Conservation (phyloP, 2,113 vertebrate species). For the Prionailurus viverrinus region DNA sequence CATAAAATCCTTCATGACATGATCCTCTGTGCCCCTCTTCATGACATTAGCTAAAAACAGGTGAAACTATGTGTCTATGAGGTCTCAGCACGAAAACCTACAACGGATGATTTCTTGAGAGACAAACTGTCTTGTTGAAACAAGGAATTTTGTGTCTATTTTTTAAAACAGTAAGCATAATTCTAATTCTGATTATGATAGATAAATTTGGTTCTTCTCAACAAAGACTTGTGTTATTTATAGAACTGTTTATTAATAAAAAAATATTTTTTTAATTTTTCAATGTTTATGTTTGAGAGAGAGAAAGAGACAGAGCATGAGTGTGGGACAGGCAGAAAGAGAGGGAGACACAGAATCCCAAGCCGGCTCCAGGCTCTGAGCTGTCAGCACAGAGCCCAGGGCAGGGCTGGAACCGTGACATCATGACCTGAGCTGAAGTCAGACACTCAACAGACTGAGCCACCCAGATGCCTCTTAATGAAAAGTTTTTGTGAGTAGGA, state of each 20-base stretch:
- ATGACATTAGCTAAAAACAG: neutral
- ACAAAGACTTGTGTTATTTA: constrained; percentile 58
- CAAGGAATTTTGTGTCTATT: constrained; percentile 53
- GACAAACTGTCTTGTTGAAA: constrained; percentile 64
- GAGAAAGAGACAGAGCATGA: too few species aligned
- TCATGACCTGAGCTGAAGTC: too few species aligned
- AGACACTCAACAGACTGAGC: too few species aligned
- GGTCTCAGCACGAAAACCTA: neutral
- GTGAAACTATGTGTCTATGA: neutral
- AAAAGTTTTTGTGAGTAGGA: constrained; percentile 49
- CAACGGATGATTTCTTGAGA: constrained; percentile 16
- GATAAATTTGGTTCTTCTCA: constrained; percentile 57
- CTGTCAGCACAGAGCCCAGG: too few species aligned
- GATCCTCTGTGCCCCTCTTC: neutral
- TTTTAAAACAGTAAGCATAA: constrained; percentile 51
- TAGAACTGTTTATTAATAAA: constrained; percentile 65
- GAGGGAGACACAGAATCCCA: too few species aligned
- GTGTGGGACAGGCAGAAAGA: too few species aligned
- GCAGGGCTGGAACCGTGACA: too few species aligned
- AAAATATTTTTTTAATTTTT: constrained; percentile 22
- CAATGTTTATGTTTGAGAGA: too few species aligned
- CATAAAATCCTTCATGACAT: neutral
- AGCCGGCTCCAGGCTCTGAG: too few species aligned
- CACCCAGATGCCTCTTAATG: constrained; percentile 6
- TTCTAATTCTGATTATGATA: constrained; percentile 75